phyloP scores from a whole-genome alignment of 2,888 invertebrate genomes.

The Stenodera caucasica region DNA sequence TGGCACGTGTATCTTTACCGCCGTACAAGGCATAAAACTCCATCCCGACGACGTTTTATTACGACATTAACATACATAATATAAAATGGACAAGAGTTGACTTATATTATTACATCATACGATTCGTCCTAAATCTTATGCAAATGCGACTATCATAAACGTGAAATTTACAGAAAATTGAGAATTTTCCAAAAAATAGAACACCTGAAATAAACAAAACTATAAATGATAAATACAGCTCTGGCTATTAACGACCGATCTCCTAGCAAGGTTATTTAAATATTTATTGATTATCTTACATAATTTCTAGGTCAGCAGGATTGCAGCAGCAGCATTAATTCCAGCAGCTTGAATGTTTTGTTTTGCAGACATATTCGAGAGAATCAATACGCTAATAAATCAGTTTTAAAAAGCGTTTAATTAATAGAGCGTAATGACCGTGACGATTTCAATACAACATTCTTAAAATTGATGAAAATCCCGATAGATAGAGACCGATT shows the following conservation, averaged over 20 bases:
- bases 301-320: slow-evolving; percentile 43
- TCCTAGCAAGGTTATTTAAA: slow-evolving; percentile 34
- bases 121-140: slow-evolving; percentile 18
- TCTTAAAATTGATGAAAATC: slow-evolving; percentile 8
- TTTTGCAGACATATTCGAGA: slow-evolving; percentile 27
- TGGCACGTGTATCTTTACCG: not conserved
- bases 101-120: slow-evolving; percentile 11
- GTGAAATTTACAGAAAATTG: not conserved
- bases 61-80: slow-evolving; percentile 12
- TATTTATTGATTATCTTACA: slow-evolving; percentile 42
- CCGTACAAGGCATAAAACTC: not conserved
- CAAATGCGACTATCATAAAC: too few species aligned
- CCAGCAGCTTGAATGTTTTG: slow-evolving; percentile 28
- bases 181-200: not conserved
- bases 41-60: slow-evolving; percentile 8
- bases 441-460: slow-evolving; percentile 14
- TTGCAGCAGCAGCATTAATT: slow-evolving; percentile 23
- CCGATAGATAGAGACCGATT: not conserved
- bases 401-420: slow-evolving; percentile 9
- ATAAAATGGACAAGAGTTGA: slow-evolving; percentile 7
- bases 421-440: slow-evolving; percentile 25
- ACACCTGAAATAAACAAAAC: not conserved
- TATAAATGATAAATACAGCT: not conserved
- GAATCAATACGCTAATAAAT: slow-evolving; percentile 13
- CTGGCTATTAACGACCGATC: slow-evolving; percentile 8